These are phyloP conservation scores for Scaptomyza cyrtandrae DNA, from an alignment of 2,888 invertebrate genomes.

Conservation along the genomic window DNA sequence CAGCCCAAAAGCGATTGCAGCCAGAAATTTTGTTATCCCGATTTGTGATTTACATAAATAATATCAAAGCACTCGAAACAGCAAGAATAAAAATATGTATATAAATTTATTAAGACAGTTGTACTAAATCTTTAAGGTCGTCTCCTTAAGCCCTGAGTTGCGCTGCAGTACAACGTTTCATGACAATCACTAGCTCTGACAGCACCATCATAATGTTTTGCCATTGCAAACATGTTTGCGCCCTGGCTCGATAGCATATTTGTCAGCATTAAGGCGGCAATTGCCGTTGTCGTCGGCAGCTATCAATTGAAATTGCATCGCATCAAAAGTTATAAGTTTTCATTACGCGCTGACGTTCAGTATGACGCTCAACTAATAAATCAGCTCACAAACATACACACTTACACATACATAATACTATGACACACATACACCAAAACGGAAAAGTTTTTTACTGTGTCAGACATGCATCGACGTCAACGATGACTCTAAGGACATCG, in stretches of 20 bases:
- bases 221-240: conserved; percentile 34
- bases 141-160: conserved; percentile 17
- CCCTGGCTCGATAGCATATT: conserved; percentile 31
- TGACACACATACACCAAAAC: conserved; percentile 22
- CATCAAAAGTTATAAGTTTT: conserved; percentile 79
- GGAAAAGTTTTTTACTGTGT: conserved; percentile 70
- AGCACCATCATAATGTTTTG: conserved; percentile 60
- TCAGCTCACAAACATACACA: conserved; percentile 38
- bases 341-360: conserved; percentile 72
- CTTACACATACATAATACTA: conserved; percentile 9
- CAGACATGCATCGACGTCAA: conserved; percentile 67
- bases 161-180: conserved; percentile 27
- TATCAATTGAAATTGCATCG: conserved; percentile 79
- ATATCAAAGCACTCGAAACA: conserved; percentile 40
- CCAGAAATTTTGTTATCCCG: conserved; percentile 45
- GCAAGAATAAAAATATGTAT: conserved; percentile 33
- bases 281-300: conserved; percentile 67
- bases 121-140: conserved; percentile 37
- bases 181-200: conserved; percentile 43
- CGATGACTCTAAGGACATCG: conserved; percentile 38
- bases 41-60: conserved; percentile 70
- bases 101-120: conserved; percentile 21
- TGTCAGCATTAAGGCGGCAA: conserved; percentile 69
- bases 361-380: conserved; percentile 67
- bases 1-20: conserved; percentile 34